These are phyloP conservation scores for Thunnus thynnus DNA, from an alignment of 2,113 vertebrate genomes.

Conservation along the genomic window DNA sequence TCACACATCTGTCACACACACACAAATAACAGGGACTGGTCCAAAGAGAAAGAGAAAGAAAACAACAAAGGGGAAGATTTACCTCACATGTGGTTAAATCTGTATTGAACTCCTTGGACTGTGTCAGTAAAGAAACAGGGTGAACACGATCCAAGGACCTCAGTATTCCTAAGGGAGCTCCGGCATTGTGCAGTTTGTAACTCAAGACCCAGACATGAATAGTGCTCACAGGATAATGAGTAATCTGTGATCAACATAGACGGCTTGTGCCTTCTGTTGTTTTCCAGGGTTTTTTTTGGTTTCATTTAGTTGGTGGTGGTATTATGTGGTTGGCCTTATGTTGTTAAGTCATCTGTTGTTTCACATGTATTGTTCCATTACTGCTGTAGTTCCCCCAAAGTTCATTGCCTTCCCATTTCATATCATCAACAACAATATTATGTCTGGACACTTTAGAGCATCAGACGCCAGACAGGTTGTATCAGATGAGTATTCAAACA, in stretches of 20 bases:
- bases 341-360: conserved; percentile 51
- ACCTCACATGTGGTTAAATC: conserved; percentile 73
- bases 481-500: neutral
- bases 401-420: conserved; percentile 42
- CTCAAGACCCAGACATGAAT: conserved; percentile 76
- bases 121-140: conserved; percentile 59
- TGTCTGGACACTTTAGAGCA: conserved; percentile 7
- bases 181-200: conserved; percentile 79
- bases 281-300: conserved; percentile 28
- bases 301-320: conserved; percentile 21
- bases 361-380: conserved; percentile 5
- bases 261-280: conserved; percentile 76
- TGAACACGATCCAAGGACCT: conserved; percentile 75
- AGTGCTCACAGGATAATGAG: conserved; percentile 73
- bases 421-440: conserved; percentile 7
- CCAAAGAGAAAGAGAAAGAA: conserved; percentile 52
- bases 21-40: conserved; percentile 60
- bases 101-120: conserved; percentile 38
- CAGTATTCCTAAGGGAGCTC: conserved; percentile 49
- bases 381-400: conserved; percentile 29
- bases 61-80: conserved; percentile 61
- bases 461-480: neutral
- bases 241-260: conserved; percentile 70
- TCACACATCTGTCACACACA: conserved; percentile 71
- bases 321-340: conserved; percentile 49